Conservation (phyloP, 2,113 vertebrate species). For the Capreolus pygargus region DNA sequence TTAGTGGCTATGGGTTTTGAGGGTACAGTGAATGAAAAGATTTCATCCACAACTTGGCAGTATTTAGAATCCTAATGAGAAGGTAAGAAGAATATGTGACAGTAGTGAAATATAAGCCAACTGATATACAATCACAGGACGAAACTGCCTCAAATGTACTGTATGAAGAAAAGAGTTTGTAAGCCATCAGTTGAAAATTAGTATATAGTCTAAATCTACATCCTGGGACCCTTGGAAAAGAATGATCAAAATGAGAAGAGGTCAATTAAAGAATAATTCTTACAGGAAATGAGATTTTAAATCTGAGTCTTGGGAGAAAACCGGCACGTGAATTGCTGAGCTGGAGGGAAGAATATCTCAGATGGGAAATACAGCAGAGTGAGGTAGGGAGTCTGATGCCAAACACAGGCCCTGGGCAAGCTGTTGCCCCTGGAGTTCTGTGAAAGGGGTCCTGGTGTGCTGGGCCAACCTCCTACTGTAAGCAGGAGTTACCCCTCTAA, state of each 20-base stretch:
- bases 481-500: background rate
- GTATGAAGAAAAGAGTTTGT: background rate
- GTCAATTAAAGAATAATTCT: background rate
- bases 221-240: background rate
- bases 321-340: background rate
- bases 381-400: background rate
- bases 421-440: background rate
- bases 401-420: background rate
- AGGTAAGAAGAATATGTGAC: background rate
- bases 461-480: background rate
- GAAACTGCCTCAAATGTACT: background rate
- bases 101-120: background rate
- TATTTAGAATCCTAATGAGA: conserved; percentile 13
- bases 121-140: background rate
- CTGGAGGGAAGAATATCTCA: background rate
- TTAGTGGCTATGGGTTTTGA: background rate
- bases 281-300: conserved; percentile 33
- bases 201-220: background rate
- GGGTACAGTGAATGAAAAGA: background rate
- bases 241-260: background rate
- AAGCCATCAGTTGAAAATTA: background rate
- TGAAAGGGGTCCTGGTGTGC: background rate
- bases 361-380: background rate
- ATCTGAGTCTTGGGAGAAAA: background rate
- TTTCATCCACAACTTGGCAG: background rate